phyloP scores from a whole-genome alignment of 2,113 vertebrate genomes.

The Pseudonaja textilis region DNA sequence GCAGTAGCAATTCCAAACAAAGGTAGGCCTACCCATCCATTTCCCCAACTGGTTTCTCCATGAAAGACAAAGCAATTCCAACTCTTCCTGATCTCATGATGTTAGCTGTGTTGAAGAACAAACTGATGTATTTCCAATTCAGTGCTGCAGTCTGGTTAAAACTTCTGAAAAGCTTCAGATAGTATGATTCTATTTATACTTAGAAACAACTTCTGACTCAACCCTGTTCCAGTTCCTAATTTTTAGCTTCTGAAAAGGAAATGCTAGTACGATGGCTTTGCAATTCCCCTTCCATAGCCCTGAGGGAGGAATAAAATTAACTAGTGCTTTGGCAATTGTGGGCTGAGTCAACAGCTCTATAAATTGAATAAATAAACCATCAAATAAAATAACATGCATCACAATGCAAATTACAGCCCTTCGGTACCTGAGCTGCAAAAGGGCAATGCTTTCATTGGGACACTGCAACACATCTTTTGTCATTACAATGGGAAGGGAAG shows the following conservation, averaged over 20 bases:
- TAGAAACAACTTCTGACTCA: not conserved
- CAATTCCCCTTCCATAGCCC: not conserved
- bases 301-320: not conserved
- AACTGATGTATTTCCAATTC: not conserved
- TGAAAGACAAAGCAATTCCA: not conserved
- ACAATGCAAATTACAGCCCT: not conserved
- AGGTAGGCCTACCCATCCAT: not conserved
- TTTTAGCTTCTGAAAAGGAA: not conserved
- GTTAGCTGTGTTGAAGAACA: not conserved
- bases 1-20: not conserved
- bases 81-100: not conserved
- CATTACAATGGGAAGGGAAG: not conserved
- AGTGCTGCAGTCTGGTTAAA: not conserved
- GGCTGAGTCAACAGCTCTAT: not conserved
- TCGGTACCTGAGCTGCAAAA: not conserved
- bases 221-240: not conserved
- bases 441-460: not conserved
- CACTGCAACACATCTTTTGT: not conserved
- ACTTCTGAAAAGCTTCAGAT: not conserved
- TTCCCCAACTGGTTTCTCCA: not conserved
- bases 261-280: not conserved
- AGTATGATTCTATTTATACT: not conserved
- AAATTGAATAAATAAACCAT: not conserved
- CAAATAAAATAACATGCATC: not conserved
- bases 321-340: not conserved